phyloP scores from a whole-genome alignment of 2,888 invertebrate species.

The Venusia cambrica region DNA sequence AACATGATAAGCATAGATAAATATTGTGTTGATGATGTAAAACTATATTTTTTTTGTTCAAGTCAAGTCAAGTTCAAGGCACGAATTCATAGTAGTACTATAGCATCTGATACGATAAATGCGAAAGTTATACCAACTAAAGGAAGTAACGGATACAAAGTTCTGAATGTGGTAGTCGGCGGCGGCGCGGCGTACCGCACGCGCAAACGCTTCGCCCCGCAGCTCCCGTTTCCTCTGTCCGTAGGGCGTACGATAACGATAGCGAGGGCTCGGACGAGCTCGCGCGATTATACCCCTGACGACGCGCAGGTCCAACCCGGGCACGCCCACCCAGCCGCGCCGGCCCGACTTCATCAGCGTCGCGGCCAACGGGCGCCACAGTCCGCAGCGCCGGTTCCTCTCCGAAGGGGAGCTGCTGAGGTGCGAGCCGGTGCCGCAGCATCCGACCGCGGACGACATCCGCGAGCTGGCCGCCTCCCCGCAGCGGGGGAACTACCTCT shows the following conservation, averaged over 20 bases:
- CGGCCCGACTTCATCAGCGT: conserved; percentile 94
- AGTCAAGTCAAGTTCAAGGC: too few relatives aligned
- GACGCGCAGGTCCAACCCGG: conserved; percentile 92
- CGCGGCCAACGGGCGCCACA: conserved; percentile 81
- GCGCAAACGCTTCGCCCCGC: conserved; percentile 77
- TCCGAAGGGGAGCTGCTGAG: conserved; percentile 91
- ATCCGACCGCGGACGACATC: conserved; percentile 85
- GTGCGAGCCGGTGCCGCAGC: conserved; percentile 86
- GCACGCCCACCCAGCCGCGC: conserved; percentile 94
- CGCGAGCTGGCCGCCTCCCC: conserved; percentile 93
- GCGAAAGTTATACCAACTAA: background rate
- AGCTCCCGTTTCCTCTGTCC: conserved; percentile 80
- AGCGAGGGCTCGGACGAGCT: conserved; percentile 79
- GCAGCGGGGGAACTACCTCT: conserved; percentile 82
- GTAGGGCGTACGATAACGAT: conserved; percentile 80
- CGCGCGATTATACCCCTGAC: conserved; percentile 79
- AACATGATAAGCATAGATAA: too few relatives aligned
- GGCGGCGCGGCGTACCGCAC: conserved; percentile 54
- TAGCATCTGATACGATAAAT: too few relatives aligned
- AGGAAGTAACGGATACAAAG: conserved; percentile 14
- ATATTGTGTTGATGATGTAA: too few relatives aligned
- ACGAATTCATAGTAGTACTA: too few relatives aligned
- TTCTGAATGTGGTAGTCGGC: conserved; percentile 43
- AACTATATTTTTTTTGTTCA: too few relatives aligned
- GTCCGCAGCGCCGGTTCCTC: conserved; percentile 89